Percentiles rank a stretch among this genome's conserved stretches.
phyloP scores from a whole-genome alignment of 1,140 invertebrate genomes.

The Neoseiulus cucumeris region DNA sequence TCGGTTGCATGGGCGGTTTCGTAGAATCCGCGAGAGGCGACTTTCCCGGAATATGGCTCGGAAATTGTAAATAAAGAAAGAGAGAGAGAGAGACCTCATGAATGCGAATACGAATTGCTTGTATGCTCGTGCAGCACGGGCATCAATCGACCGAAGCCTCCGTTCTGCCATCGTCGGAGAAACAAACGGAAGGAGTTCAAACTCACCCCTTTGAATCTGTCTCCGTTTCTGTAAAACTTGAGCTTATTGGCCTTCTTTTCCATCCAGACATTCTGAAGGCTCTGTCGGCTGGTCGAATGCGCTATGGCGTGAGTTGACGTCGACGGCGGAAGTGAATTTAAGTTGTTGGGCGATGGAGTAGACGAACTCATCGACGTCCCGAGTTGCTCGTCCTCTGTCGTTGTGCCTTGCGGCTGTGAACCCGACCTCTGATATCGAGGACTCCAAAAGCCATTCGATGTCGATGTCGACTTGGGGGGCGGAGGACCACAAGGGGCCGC shows the following conservation, averaged over 20 bases:
- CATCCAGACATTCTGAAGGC: constrained; percentile 14
- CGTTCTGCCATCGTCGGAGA: too few relatives aligned
- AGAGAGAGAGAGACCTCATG: too few relatives aligned
- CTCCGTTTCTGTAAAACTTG: constrained; percentile 82
- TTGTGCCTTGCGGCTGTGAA: background rate
- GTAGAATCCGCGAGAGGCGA: too few relatives aligned
- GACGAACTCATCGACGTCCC: constrained; percentile 3
- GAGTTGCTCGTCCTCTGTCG: background rate
- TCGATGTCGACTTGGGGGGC: background rate
- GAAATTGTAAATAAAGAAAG: too few relatives aligned
- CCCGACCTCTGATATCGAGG: background rate
- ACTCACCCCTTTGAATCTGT: constrained; percentile 41
- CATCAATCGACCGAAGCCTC: too few relatives aligned
- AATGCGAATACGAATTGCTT: too few relatives aligned
- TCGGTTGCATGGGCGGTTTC: too few relatives aligned
- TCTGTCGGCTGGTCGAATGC: background rate
- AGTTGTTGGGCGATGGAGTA: background rate
- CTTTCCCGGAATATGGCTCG: too few relatives aligned
- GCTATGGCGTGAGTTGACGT: background rate
- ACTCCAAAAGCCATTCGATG: background rate
- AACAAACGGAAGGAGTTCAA: too few relatives aligned
- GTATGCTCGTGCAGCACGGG: too few relatives aligned
- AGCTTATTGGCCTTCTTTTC: constrained; percentile 58
- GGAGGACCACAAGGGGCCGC: background rate
- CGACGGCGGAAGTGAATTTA: constrained; percentile 2